These are phyloP conservation scores for Dinoponera quadriceps DNA, from an alignment of 1,140 invertebrate genomes.

Conservation along the genomic window DNA sequence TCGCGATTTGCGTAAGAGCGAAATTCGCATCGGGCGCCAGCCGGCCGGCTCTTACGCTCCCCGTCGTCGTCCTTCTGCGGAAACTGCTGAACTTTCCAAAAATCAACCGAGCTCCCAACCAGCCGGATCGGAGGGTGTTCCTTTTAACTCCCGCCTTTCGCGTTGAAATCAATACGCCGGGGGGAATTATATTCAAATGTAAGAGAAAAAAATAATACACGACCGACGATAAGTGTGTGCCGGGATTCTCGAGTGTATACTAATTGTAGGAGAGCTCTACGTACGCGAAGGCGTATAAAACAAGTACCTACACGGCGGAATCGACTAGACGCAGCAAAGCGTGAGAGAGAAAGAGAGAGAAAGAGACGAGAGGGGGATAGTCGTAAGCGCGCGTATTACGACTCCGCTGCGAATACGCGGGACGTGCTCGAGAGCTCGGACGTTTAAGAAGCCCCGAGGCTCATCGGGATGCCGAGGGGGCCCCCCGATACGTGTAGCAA, in stretches of 20 bases:
- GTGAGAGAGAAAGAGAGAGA: neutral
- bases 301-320: conserved; percentile 19
- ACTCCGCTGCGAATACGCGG: conserved; percentile 56
- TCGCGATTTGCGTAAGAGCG: conserved; percentile 13
- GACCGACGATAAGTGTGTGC: neutral
- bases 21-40: neutral
- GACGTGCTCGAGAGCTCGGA: conserved; percentile 43
- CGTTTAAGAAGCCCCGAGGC: conserved; percentile 69
- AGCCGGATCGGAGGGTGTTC: too few relatives aligned
- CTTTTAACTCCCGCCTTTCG: too few relatives aligned
- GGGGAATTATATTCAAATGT: neutral
- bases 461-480: conserved; percentile 70
- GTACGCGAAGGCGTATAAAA: conserved; percentile 7
- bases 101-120: too few relatives aligned
- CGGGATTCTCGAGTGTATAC: neutral
- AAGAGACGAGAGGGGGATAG: neutral
- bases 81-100: neutral
- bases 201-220: too few relatives aligned
- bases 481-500: conserved; percentile 71
- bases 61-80: neutral
- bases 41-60: neutral
- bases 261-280: conserved; percentile 22
- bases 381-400: conserved; percentile 45
- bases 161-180: neutral
- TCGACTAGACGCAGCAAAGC: conserved; percentile 9